Conservation (phyloP, 2,113 vertebrate species). For the Podarcis muralis region DNA sequence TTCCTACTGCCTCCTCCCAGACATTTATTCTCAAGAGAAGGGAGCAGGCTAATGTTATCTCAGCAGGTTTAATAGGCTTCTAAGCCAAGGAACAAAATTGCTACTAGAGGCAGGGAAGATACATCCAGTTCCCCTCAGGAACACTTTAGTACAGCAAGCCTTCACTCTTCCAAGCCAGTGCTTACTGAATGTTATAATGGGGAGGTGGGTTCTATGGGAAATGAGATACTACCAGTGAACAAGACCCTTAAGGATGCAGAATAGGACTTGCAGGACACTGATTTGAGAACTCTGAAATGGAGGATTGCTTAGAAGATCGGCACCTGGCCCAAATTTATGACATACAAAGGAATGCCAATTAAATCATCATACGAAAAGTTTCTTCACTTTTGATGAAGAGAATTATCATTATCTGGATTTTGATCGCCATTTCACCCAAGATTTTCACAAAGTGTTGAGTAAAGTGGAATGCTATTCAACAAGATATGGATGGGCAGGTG, state of each 20-base stretch:
- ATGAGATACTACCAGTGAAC: background rate
- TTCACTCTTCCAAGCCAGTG: background rate
- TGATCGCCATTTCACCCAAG: background rate
- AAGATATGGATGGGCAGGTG: background rate
- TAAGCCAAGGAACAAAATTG: background rate
- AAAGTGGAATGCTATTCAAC: background rate
- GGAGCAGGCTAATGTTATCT: background rate
- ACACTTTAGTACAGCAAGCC: background rate
- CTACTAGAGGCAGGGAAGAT: background rate
- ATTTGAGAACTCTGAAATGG: background rate
- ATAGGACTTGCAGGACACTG: background rate
- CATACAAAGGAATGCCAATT: background rate
- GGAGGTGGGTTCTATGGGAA: background rate
- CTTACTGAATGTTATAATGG: background rate
- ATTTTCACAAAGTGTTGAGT: background rate
- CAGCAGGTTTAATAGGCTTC: background rate
- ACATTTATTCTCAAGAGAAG: background rate
- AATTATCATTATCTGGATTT: background rate
- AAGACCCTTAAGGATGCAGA: background rate
- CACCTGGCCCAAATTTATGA: background rate
- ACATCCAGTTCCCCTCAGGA: background rate
- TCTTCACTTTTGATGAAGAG: background rate
- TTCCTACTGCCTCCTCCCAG: background rate
- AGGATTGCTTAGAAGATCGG: background rate
- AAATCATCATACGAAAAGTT: background rate